Base-by-base conservation (phyloP, 1,140 invertebrate genomes). In the Drosophila carrolli region DNA sequence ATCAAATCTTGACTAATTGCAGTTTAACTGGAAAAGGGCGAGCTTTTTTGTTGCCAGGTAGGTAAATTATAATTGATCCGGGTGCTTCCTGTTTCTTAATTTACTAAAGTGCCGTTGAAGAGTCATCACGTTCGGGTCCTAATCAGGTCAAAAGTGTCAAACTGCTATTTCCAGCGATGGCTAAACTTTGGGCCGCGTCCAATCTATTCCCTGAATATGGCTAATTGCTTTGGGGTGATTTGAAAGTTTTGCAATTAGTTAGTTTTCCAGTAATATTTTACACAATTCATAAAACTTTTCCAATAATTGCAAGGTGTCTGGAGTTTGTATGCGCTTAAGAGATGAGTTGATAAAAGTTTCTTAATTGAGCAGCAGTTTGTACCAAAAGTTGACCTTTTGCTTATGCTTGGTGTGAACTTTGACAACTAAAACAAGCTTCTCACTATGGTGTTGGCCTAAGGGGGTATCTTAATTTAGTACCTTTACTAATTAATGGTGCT, bases 1-100 rank as follows among this genome's bases (percentile, higher is more conserved):
- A 76, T 76, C 47, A 76, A 76, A 76, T 60, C 61, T 76, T 13
- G 40, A 68, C 73, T 76, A 76, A 76, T 76, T 68, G 48, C 55
- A 11, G 48, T 40, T 50, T 38, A 13, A 41, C 19, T 35, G 29
- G 27, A 35, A 13, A 41, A 3, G 48, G 29, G 29, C 8, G n/a
- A 8, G 29, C 27, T 29, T 29, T 48, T 48, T 9, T 1, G 13
- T 29, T n/a, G 27, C 13, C 47, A 56, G 41, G 50, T 56, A 40
- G n/a, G 50, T n/a, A 47, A 56, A 68, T 51, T 35, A 35, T n/a
- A 71, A 71, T 48, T 40, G 50, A 70, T 70, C 37, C 50, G 40
- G 32, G 44, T 19, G 23, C 13, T 4, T 14, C 4, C n/a, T 43
- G 32, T 40, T 35, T 51, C 38, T 73, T 71, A 73, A 73, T 73